Percentiles rank a stretch among this genome's conserved stretches.
Evolutionary conservation across 2,113 vertebrate genomes (phyloP).

Genomic region (Strigops habroptila): DNA sequence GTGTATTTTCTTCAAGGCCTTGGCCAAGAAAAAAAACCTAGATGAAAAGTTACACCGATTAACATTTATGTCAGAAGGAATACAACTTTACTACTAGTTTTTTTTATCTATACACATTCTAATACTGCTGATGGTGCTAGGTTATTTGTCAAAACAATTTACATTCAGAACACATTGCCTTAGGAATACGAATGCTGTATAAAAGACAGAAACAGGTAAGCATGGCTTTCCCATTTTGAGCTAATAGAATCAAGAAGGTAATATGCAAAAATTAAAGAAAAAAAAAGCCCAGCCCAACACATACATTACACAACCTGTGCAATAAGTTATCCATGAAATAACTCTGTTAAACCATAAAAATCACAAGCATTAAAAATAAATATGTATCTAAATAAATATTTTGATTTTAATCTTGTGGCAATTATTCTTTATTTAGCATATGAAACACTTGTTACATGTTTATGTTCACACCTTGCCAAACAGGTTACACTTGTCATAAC

Average conservation of each 20-base stretch:
- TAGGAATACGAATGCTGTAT: slow-evolving; percentile 29
- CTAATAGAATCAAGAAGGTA: neutral
- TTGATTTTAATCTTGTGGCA: slow-evolving; percentile 64
- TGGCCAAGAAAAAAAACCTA: slow-evolving; percentile 71
- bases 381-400: slow-evolving; percentile 69
- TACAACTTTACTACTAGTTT: slow-evolving; percentile 73
- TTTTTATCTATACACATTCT: slow-evolving; percentile 81
- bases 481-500: slow-evolving; percentile 58
- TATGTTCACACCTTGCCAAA: slow-evolving; percentile 62
- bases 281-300: slow-evolving; percentile 6
- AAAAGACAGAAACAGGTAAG: slow-evolving; percentile 26
- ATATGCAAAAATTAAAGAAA: slow-evolving; percentile 1
- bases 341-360: slow-evolving; percentile 50
- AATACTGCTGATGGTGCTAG: slow-evolving; percentile 80
- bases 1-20: slow-evolving; percentile 80
- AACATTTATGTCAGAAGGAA: slow-evolving; percentile 75
- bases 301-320: slow-evolving; percentile 16
- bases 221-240: slow-evolving; percentile 40
- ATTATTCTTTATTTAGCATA: slow-evolving; percentile 68
- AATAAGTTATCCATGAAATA: slow-evolving; percentile 47
- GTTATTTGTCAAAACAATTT: slow-evolving; percentile 68
- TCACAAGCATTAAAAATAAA: slow-evolving; percentile 63
- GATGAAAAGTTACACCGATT: slow-evolving; percentile 67
- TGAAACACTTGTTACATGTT: slow-evolving; percentile 60
- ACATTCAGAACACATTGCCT: slow-evolving; percentile 43